Base-by-base conservation (phyloP, 2,113 vertebrate species). In the Orthochromis indermauri region DNA sequence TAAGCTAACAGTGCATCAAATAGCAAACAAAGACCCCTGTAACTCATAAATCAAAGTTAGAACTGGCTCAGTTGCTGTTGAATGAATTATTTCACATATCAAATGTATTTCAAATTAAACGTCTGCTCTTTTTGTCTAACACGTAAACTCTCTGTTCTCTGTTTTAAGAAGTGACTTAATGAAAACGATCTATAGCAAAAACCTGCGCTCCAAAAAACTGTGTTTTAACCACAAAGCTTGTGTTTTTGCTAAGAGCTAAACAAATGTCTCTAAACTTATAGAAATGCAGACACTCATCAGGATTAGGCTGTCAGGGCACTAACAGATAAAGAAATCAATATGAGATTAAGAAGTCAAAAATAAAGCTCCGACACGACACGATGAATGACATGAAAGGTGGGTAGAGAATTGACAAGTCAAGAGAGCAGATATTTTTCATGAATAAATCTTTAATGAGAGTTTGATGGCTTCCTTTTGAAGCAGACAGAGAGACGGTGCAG, bases 371-470 rank as follows among this genome's bases (percentile, higher is more conserved):
- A 31, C 73, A 49, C 4, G 2, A 49, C 26, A 78, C 11, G 1
- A 78, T 33, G 73, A 51, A 33, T 78, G 73, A 51, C 73, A 51
- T 33, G 17, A 78, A 51, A 78, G 26, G 26, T 78, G 16, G 5
- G 10, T 17, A 59, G 16, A 81, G 61, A 82, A 84, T 11, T 86
- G 21, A 35, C 28, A 61, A 78, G 45, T 78, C 26, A 51, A 78
- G 73, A 51, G 45, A 78, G 26, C 17, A 33, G 26, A 78, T 78
- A 78, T 76, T 76, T 80, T 19, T 45, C 10, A 42, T 45, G 10
- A 68, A 68, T 89, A 26, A 90, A 88, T 86, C 84, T 91, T 91
- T 87, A 83, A 91, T 89, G 86, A 76, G 80, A 55, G 57, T 79
- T 83, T 88, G 85, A 90, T 80, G 4, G 78, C 17, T 59, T 76